Conservation (phyloP, 2,113 vertebrate genomes). For the Smithornis capensis region DNA sequence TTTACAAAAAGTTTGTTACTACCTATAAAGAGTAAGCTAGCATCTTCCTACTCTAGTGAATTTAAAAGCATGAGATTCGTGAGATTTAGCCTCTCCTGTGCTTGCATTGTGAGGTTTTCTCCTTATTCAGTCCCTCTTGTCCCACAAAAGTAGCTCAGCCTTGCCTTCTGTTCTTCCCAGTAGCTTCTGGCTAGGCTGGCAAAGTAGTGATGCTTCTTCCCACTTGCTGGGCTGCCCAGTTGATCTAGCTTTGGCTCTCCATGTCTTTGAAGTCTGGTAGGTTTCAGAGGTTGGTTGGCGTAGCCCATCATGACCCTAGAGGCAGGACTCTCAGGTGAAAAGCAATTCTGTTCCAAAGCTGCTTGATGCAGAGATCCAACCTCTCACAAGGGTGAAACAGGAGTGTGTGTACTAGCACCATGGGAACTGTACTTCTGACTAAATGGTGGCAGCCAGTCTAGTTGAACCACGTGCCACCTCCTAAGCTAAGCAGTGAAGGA, state of each 20-base stretch:
- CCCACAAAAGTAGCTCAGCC: background rate
- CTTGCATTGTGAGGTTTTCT: background rate
- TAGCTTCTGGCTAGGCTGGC: background rate
- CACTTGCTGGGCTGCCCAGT: fast-evolving
- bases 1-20: background rate
- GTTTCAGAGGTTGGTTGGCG: background rate
- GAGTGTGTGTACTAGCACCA: background rate
- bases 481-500: background rate
- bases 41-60: background rate
- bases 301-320: background rate
- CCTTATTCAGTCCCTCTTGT: background rate
- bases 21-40: background rate
- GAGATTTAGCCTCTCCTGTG: background rate
- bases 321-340: background rate
- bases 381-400: background rate
- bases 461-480: fast-evolving
- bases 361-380: background rate
- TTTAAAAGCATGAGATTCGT: background rate
- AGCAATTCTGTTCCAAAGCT: background rate
- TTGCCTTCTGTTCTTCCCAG: background rate
- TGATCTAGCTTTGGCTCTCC: background rate
- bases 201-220: background rate
- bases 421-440: background rate
- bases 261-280: background rate
- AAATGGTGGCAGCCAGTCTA: background rate